phyloP scores from a whole-genome alignment of 2,888 invertebrate genomes.

The Scaptodrosophila latifasciaeformis region DNA sequence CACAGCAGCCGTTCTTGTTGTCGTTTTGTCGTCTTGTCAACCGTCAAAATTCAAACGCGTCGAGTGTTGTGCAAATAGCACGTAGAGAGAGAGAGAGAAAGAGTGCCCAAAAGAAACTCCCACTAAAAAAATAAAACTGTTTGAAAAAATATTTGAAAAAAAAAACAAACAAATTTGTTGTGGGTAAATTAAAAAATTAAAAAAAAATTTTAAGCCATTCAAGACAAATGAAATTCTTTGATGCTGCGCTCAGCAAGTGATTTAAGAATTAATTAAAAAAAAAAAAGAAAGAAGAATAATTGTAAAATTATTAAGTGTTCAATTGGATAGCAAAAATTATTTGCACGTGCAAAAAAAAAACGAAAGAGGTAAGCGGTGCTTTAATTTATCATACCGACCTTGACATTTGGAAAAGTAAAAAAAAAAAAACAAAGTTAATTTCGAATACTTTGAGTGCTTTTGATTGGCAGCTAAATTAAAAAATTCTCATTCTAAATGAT shows the following conservation, averaged over 20 bases:
- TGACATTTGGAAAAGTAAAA: constrained; percentile 48
- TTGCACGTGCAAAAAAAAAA: no score
- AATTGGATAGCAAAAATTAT: no score
- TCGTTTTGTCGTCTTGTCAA: constrained; percentile 40
- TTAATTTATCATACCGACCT: constrained; percentile 36
- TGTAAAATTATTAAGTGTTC: no score
- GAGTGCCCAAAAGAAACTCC: constrained; percentile 15
- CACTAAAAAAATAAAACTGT: constrained; percentile 42
- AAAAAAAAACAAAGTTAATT: constrained; percentile 30
- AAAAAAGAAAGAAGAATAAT: no score
- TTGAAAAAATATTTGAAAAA: constrained; percentile 8
- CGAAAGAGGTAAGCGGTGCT: no score
- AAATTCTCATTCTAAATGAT: not conserved
- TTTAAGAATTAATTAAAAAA: not conserved
- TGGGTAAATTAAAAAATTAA: not conserved
- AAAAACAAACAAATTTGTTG: constrained; percentile 1
- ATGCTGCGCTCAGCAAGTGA: not conserved
- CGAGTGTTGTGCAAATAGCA: constrained; percentile 56
- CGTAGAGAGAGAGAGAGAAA: constrained; percentile 18
- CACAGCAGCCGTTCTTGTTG: constrained; percentile 48
- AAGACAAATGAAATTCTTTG: no score
- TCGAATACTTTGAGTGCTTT: constrained; percentile 39
- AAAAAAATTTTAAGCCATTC: not conserved
- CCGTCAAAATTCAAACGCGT: constrained; percentile 24
- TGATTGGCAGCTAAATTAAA: constrained; percentile 61